Base-by-base conservation (phyloP, 2,797 vertebrate genomes). In the Periparus ater region DNA sequence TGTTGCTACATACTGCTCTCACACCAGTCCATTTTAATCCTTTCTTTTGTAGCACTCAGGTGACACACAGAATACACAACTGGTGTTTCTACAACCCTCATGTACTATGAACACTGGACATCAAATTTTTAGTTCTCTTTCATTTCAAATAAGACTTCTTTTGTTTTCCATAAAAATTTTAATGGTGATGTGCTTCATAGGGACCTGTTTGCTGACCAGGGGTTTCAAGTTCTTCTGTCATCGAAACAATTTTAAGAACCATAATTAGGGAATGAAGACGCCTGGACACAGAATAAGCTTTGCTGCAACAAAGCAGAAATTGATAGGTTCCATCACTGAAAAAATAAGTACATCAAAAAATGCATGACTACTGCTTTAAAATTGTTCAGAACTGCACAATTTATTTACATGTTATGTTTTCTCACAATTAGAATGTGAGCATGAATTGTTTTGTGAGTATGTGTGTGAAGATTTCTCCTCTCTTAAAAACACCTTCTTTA, bases 171-270 rank as follows among this genome's bases (percentile, higher is more conserved):
- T 61, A 77, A 74, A 47, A 55, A 42, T 29, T 22, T 66, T 15
- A 34, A 0, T 29, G 17, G 2, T 70, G 20, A 5, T 4, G 0
- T 29, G 18, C 6, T 88, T 79, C 45, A 32, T 0, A 5, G 36
- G 23, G 3, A 58, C 15, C 8, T 76, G 5, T 51, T 82, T 85
- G 25, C 13, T 85, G 22, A 53, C 10, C 4, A 5, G 18, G 7
- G 5, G 2, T 30, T 85, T 81, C 34, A 65, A 10, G 21, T 51
- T 11, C 25, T 74, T 67, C 38, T 68, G 17, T 19, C 26, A 60
- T 23, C 57, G 44, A 79, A 85, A 71, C 4, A 30, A 20, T 42
- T 78, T 77, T 3, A 6, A 82, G 48, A 92, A 32, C 11, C 16
- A 30, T 20, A 73, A 11, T 16, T 58, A 75, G 20, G 13, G 23